Evolutionary conservation across 2,888 invertebrate genomes (phyloP), one percentile per base, ranked within the genome.

Genomic region (Charanyca ferruginea): DNA sequence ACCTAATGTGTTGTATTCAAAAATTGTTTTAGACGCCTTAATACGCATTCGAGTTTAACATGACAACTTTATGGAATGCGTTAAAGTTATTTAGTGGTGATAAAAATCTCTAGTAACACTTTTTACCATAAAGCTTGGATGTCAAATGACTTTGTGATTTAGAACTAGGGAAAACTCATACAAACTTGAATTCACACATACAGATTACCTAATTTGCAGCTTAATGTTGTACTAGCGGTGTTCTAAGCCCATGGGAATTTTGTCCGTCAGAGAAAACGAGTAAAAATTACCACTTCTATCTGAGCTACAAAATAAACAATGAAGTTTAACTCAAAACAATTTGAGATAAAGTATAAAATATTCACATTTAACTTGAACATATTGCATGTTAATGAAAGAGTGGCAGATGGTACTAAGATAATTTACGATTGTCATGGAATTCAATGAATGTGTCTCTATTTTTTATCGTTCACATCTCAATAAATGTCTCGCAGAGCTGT

Each of bases 131-230:
- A 87, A 85, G 74, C 69, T 77, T 73, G 73, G 73, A 85, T 86
- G 81, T 86, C 85, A 83, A 83, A 84, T 82, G 78, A 61, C 73
- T 79, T 66, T 57, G 72, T 81, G 80, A 75, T 80, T 84, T 74
- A 47, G 62, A 81, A 84, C 79, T 83, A 81, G 85, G 78, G 84
- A 75, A 90, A 88, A 87, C 81, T 84, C 79, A 85, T 85, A 85
- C 77, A 87, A 85, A 84, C 87, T 85, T 77, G 64, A 84, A 90
- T 94, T 94, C 94, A 88, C 94, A 94, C 94, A 93, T 91, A 92
- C 82, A 92, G 87, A 92, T 90, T 89, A 88, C 91, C 92, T 94
- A 90, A 93, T 94, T 94, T 94, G 90, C 91, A 91, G 89, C 78
- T 92, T 90, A 93, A 93, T 91, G 91, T 88, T 85, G 82, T 85